Evolutionary conservation across 2,888 invertebrate genomes (phyloP).

Genomic region (Smittia sp.): DNA sequence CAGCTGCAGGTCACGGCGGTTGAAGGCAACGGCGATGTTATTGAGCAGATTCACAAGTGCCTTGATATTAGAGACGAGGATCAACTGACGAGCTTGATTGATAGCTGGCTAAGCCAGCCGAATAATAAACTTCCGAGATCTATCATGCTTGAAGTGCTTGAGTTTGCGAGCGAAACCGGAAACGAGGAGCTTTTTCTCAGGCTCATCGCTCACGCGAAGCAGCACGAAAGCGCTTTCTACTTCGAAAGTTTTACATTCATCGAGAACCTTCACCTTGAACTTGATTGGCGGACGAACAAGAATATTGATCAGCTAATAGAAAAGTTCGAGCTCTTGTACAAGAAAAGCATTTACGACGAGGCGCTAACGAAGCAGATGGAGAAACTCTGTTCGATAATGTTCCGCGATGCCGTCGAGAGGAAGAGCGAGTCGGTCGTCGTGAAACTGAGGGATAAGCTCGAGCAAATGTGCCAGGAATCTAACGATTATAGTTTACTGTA

Average conservation of each 20-base stretch:
- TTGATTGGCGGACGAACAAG: background rate
- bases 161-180: background rate
- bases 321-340: background rate
- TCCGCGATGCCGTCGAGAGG: background rate
- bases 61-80: background rate
- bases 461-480: constrained; percentile 8
- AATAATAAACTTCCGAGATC: background rate
- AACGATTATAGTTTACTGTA: constrained; percentile 14
- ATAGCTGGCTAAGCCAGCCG: background rate
- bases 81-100: background rate
- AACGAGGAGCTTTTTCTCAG: background rate
- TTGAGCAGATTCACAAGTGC: constrained; percentile 6
- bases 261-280: background rate
- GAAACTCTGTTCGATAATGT: background rate
- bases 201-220: background rate
- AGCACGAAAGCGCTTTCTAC: background rate
- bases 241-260: background rate
- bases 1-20: background rate
- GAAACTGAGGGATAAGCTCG: background rate
- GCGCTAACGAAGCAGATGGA: background rate
- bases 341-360: background rate
- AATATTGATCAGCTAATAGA: constrained; percentile 14
- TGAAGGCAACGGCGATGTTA: background rate
- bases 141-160: background rate
- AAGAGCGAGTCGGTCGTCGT: constrained; percentile 16